Base-by-base conservation (phyloP, 1,140 invertebrate genomes). In the Ceratina calcarata region DNA sequence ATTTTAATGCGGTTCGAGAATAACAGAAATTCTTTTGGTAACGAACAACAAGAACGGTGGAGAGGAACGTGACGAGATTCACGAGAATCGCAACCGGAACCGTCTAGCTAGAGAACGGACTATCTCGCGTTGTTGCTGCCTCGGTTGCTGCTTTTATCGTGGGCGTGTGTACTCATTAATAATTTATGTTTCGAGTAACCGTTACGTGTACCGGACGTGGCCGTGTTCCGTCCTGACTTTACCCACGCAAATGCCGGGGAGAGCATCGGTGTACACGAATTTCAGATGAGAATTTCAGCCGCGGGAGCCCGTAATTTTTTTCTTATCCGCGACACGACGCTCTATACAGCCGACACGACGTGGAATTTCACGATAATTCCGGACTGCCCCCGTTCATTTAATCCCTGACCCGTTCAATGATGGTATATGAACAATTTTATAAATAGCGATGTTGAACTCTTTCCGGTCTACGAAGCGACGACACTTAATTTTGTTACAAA, bases 81-180 rank as follows among this genome's bases (percentile, higher is more conserved):
- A 27, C 61, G 76, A 53, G 60, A 27, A 78, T 37, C 22, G 60
- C 49, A 72, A 57, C 67, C 49, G 49, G 20, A 65, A 65, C 37
- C 60, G 76, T 71, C 51, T 57, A 15, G 49, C 45, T 32, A 78
- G 24, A 32, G 62, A 66, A 81, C 22, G 32, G 64, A 62, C 78
- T 75, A 61, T 72, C 60, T 57, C 57, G 55, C 64, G 66, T 60
- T 49, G 58, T 57, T 57, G 64, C 68, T 68, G 73, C 51, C 22
- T 58, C 22, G 57, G 68, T 64, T 53, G 15, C 68, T 57, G 78
- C 74, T 74, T 78, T 79, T 75, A 82, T 85, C 84, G 83, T 82
- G 70, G 76, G 80, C 64, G 83, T 82, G 83, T 82, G 67, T 85
- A 82, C 76, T 85, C 83, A 74, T 86, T 86, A 86, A 86, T 86